Percentiles rank a stretch among this genome's conserved stretches.
phyloP scores from a whole-genome alignment of 1,140 invertebrate species.

The Aphelinus atriplicis region DNA sequence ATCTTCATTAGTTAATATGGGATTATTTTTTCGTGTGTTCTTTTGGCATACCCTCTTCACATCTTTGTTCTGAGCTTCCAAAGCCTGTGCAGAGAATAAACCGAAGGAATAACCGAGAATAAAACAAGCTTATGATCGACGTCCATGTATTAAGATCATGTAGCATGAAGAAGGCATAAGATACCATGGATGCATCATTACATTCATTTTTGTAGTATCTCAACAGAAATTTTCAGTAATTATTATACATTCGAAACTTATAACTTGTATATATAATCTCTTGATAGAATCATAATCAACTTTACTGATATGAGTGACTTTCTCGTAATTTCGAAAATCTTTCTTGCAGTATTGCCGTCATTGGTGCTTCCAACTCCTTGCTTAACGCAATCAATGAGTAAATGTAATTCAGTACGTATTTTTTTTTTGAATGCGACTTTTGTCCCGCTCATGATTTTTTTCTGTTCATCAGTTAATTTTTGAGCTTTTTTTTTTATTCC shows the following conservation, averaged over 20 bases:
- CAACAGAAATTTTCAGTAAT: not conserved
- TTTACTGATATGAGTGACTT: not conserved
- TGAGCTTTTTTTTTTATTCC: constrained; percentile 3
- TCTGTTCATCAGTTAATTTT: not conserved
- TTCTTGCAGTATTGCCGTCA: constrained; percentile 40
- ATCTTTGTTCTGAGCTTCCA: constrained; percentile 13
- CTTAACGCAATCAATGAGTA: not conserved
- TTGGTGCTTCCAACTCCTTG: too few species aligned
- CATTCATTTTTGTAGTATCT: not conserved
- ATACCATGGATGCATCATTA: too few species aligned
- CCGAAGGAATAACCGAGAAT: not conserved
- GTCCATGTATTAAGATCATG: constrained; percentile 16
- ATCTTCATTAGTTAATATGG: constrained; percentile 11
- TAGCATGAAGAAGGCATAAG: constrained; percentile 14
- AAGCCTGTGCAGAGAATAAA: not conserved
- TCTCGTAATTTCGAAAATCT: constrained; percentile 36
- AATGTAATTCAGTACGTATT: not conserved
- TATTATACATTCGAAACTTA: not conserved
- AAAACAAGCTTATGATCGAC: not conserved
- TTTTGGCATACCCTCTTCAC: constrained; percentile 15
- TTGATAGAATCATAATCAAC: not conserved
- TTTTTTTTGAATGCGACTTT: not conserved
- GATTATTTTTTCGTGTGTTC: constrained; percentile 14
- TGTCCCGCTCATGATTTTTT: not conserved
- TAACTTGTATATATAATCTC: not conserved